Conservation (phyloP, 1,140 invertebrate genomes). For the Brachionus asplanchnoidis region DNA sequence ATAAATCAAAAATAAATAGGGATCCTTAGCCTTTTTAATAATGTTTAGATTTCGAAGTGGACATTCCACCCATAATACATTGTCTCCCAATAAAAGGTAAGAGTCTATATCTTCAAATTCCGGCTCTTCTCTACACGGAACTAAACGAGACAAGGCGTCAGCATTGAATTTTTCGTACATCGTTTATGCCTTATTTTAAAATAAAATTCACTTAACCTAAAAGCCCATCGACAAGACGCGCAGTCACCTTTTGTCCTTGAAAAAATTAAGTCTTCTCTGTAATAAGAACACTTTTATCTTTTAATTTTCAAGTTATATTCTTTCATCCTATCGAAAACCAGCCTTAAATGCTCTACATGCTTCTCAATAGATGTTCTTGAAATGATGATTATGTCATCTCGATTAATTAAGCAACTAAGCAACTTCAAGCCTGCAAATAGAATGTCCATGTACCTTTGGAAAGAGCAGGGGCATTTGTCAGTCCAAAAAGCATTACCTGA, state of each 20-base stretch:
- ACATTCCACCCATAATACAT: too few relatives aligned
- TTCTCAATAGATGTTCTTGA: too few relatives aligned
- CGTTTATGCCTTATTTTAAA: too few relatives aligned
- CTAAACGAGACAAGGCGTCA: too few relatives aligned
- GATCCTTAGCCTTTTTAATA: not conserved
- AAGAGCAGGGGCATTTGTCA: conserved; percentile 51
- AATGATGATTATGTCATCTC: too few relatives aligned
- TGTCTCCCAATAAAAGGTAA: too few relatives aligned
- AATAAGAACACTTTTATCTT: too few relatives aligned
- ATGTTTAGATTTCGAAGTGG: not conserved
- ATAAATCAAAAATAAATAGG: not conserved
- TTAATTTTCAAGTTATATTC: conserved; percentile 49
- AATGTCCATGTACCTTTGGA: conserved; percentile 49
- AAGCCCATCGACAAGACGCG: too few relatives aligned
- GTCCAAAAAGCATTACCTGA: conserved; percentile 44
- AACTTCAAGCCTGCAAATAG: conserved; percentile 16
- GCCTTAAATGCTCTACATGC: not conserved
- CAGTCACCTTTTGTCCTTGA: conserved; percentile 49
- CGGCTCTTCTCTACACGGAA: too few relatives aligned
- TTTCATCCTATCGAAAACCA: not conserved
- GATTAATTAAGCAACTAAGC: not conserved
- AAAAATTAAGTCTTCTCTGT: conserved; percentile 47
- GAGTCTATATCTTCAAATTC: too few relatives aligned
- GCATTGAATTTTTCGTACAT: too few relatives aligned
- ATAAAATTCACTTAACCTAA: too few relatives aligned